phyloP scores from a whole-genome alignment of 2,888 invertebrate genomes.

The Eupithecia exiguata region DNA sequence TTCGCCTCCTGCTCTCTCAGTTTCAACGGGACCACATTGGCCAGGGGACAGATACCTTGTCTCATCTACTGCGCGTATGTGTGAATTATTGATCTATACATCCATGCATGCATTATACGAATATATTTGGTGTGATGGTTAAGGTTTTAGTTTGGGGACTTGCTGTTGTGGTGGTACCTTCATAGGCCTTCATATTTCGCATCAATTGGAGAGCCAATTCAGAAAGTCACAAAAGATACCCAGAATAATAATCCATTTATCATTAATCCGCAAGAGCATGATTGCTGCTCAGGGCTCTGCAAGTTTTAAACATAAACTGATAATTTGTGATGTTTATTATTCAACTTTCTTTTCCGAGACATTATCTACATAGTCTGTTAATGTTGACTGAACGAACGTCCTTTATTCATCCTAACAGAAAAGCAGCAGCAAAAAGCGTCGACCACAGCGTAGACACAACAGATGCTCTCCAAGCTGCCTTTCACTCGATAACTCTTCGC shows the following conservation, averaged over 20 bases:
- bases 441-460: constrained; percentile 58
- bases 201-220: not conserved
- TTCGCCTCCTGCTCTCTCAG: constrained; percentile 96
- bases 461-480: constrained; percentile 58
- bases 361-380: not conserved
- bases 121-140: not conserved
- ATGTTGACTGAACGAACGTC: not conserved
- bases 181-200: not conserved
- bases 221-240: not conserved
- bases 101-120: not conserved
- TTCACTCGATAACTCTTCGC: constrained; percentile 84
- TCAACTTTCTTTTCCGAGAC: not conserved
- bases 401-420: constrained; percentile 7
- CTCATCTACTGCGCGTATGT: constrained; percentile 92
- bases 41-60: constrained; percentile 97
- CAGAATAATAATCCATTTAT: not conserved
- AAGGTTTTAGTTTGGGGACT: not conserved
- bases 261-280: not conserved
- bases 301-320: no score
- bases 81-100: not conserved
- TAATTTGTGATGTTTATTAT: not conserved
- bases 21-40: constrained; percentile 97
- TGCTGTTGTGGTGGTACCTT: not conserved
- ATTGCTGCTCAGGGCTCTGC: no score
- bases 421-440: constrained; percentile 53